Evolutionary conservation across 2,888 invertebrate genomes (phyloP).

Genomic region (Mantis religiosa): DNA sequence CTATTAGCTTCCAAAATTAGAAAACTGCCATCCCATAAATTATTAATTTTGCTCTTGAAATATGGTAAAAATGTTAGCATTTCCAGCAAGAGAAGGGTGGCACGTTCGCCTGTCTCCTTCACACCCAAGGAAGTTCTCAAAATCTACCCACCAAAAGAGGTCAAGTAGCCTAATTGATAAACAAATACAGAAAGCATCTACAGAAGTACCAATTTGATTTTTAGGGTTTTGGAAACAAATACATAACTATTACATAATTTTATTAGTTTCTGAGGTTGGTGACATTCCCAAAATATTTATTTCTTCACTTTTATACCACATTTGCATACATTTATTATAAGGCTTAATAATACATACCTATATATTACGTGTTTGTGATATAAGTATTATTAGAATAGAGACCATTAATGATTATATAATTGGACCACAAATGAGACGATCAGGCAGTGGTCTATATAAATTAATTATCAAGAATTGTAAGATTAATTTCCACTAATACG

Average conservation of each 20-base stretch:
- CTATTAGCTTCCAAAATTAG: no score
- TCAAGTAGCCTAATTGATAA: no score
- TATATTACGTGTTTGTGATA: background rate
- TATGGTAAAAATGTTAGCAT: no score
- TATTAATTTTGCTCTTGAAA: no score
- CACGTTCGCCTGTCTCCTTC: no score
- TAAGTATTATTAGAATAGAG: background rate
- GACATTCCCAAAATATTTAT: constrained; percentile 2
- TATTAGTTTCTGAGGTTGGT: background rate
- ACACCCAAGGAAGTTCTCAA: no score
- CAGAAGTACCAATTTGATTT: no score
- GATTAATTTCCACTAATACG: background rate
- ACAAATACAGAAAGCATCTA: no score
- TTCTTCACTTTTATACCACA: background rate
- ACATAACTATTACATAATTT: background rate
- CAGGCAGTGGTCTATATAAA: background rate
- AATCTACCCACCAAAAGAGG: no score
- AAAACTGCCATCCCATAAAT: no score
- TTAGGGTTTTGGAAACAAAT: constrained; percentile 1
- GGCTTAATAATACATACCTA: background rate
- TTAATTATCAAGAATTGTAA: background rate
- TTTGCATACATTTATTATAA: background rate
- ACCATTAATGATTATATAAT: background rate
- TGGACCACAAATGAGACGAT: background rate
- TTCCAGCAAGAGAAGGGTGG: no score